A percentile compares a stretch with the other conserved stretches of the same genome.
Evolutionary conservation across 2,888 invertebrate genomes (phyloP).

Genomic region (Drosophila mulleri): DNA sequence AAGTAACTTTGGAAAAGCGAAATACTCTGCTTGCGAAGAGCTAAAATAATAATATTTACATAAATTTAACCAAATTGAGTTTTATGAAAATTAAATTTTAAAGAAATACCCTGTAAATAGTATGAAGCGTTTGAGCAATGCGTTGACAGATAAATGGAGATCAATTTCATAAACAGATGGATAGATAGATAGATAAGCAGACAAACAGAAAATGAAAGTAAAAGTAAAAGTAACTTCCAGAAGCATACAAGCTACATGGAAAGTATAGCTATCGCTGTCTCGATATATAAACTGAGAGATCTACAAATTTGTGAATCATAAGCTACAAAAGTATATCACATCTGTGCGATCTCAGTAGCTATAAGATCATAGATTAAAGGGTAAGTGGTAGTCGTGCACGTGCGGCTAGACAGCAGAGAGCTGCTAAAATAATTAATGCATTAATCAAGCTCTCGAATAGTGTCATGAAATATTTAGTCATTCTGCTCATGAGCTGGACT

Average conservation of each 20-base stretch:
- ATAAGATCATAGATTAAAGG: not conserved
- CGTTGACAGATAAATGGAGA: not conserved
- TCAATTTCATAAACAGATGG: not conserved
- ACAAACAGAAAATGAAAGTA: not conserved
- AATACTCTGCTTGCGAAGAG: too few relatives aligned
- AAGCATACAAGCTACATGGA: not conserved
- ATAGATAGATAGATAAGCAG: not conserved
- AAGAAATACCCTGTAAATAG: not conserved
- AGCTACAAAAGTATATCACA: not conserved
- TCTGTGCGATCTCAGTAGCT: not conserved
- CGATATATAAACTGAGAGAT: not conserved
- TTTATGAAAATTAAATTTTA: not conserved
- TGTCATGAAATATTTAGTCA: not conserved
- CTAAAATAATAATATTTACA: not conserved
- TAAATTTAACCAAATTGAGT: not conserved
- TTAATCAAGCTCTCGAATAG: constrained; percentile 5
- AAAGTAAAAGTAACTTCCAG: not conserved
- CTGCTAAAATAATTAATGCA: constrained; percentile 14
- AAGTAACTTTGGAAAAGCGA: too few relatives aligned
- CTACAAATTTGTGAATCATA: not conserved
- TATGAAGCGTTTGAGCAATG: not conserved
- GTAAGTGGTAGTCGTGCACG: not conserved
- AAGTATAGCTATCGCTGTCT: not conserved
- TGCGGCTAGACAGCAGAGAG: not conserved
- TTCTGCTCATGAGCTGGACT: not conserved